Percentiles rank a stretch among this genome's conserved stretches.
Evolutionary conservation across 1,140 invertebrate species (phyloP).

Genomic region (Temnothorax longispinosus): DNA sequence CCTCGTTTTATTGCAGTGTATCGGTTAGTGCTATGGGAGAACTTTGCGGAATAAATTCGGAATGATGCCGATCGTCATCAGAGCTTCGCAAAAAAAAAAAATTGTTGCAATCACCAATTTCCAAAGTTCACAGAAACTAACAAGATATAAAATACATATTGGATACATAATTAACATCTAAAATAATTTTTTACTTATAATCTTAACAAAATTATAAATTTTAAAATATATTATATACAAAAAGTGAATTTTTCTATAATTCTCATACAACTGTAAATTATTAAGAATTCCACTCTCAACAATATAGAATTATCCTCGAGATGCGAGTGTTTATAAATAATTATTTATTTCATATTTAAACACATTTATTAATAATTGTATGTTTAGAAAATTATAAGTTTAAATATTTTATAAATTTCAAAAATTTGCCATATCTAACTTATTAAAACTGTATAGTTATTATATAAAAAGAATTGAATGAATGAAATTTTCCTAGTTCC

Average conservation of each 20-base stretch:
- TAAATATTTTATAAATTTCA: not conserved
- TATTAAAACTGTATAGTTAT: not conserved
- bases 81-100: not conserved
- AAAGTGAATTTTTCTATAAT: not conserved
- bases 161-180: not conserved
- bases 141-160: not conserved
- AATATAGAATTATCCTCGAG: not conserved
- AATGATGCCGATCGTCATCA: conserved; percentile 3
- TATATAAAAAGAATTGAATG: not conserved
- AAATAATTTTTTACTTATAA: not conserved
- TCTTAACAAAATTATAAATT: no score
- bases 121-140: not conserved
- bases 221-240: not conserved
- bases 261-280: not conserved
- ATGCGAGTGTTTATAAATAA: conserved; percentile 1
- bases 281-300: not conserved
- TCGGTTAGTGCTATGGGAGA: not conserved
- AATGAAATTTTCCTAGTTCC: not conserved
- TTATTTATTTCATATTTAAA: not conserved
- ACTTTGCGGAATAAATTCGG: conserved; percentile 11
- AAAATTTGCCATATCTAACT: not conserved
- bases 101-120: not conserved
- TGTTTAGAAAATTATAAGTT: not conserved
- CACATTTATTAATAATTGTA: not conserved
- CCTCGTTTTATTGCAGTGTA: conserved; percentile 33